phyloP scores from a whole-genome alignment of 1,140 invertebrate genomes.

The Euwallacea fornicatus region DNA sequence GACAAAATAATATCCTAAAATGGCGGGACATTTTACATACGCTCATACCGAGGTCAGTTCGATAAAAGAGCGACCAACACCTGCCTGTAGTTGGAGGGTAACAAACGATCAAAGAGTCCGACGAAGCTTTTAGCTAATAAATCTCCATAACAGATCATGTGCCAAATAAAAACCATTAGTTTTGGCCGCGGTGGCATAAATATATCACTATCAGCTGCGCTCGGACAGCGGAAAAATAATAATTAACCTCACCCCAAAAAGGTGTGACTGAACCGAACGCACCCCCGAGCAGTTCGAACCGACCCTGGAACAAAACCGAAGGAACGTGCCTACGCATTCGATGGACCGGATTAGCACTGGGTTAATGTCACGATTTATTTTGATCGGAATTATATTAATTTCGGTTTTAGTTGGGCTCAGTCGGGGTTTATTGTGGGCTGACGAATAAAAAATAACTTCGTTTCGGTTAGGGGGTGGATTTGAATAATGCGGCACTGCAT shows the following conservation, averaged over 20 bases:
- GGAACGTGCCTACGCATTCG: slow-evolving; percentile 28
- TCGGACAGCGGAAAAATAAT: slow-evolving; percentile 25
- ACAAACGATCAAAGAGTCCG: no score
- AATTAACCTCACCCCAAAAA: slow-evolving; percentile 30
- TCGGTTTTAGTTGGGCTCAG: not conserved
- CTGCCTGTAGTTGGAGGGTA: no score
- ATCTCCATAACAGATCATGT: slow-evolving; percentile 18
- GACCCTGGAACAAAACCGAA: slow-evolving; percentile 15
- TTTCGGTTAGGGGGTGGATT: no score
- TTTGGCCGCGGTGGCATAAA: slow-evolving; percentile 7
- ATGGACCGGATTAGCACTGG: slow-evolving; percentile 18
- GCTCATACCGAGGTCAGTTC: no score
- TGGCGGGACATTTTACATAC: no score
- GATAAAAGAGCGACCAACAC: no score
- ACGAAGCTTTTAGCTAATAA: not conserved
- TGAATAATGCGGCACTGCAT: no score
- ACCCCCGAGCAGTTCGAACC: slow-evolving; percentile 18
- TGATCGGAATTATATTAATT: slow-evolving; percentile 28
- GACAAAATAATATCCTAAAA: not conserved
- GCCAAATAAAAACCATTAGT: slow-evolving; percentile 21
- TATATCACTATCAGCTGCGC: slow-evolving; percentile 26
- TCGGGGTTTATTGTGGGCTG: not conserved
- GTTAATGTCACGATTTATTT: slow-evolving; percentile 16
- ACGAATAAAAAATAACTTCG: no score
- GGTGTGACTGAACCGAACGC: slow-evolving; percentile 16